phyloP scores from a whole-genome alignment of 2,797 vertebrate genomes.

The Mormyrus hasselquistii region DNA sequence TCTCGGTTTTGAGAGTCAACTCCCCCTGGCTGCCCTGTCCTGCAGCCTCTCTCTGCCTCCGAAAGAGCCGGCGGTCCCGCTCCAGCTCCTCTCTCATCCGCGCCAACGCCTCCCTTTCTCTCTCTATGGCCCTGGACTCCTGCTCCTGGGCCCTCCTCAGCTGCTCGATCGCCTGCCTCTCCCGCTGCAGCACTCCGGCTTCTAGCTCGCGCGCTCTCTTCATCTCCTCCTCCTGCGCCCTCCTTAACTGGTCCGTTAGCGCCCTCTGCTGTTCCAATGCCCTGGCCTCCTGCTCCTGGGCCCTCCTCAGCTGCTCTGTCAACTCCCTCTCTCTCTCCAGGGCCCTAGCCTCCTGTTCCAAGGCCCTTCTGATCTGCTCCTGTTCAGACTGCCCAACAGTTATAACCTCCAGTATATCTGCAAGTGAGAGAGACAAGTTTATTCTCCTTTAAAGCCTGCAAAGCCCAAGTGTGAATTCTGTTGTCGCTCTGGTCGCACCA shows the following conservation, averaged over 20 bases:
- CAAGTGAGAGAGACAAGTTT: not conserved
- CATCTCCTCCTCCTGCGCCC: constrained; percentile 46
- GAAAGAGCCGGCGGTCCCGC: constrained; percentile 46
- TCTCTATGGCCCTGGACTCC: constrained; percentile 47
- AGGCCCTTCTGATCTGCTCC: constrained; percentile 12
- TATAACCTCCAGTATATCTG: constrained; percentile 26
- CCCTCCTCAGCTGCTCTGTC: constrained; percentile 56
- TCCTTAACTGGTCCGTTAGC: constrained; percentile 51
- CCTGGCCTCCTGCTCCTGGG: constrained; percentile 57
- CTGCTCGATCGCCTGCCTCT: constrained; percentile 48
- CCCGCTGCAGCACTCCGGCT: constrained; percentile 51
- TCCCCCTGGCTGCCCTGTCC: not conserved
- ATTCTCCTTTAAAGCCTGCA: not conserved
- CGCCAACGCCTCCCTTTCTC: constrained; percentile 50
- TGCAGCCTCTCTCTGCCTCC: constrained; percentile 15
- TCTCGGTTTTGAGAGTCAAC: not conserved
- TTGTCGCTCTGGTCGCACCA: not conserved
- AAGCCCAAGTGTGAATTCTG: not conserved
- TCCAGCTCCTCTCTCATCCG: constrained; percentile 43
- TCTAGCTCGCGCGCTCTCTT: constrained; percentile 30
- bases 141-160: constrained; percentile 55
- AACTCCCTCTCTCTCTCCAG: constrained; percentile 54
- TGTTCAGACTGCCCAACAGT: constrained; percentile 18
- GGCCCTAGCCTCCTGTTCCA: constrained; percentile 38
- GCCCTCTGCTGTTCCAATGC: constrained; percentile 60